These are phyloP conservation scores for Dipodomys stephensi DNA, from an alignment of 2,113 vertebrate species.

Conservation along the genomic window DNA sequence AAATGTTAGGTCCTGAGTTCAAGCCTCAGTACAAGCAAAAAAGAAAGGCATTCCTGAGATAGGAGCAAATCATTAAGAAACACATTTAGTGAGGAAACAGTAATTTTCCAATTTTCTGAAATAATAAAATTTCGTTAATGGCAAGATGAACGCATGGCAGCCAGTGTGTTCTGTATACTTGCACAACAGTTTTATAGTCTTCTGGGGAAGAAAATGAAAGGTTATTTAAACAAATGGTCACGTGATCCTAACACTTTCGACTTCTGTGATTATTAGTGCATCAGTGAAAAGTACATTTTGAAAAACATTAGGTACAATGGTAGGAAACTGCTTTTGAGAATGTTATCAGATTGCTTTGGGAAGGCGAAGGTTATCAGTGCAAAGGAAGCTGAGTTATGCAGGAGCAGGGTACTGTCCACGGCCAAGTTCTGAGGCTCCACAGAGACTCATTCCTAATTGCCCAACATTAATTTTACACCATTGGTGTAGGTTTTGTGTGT, in stretches of 20 bases:
- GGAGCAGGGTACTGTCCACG: background rate
- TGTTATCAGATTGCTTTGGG: constrained; percentile 11
- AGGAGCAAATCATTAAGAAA: background rate
- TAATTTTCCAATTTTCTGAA: constrained; percentile 38
- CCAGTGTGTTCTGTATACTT: background rate
- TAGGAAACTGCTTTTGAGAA: constrained; percentile 43
- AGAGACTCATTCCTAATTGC: background rate
- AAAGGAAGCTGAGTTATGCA: background rate
- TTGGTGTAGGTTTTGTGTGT: background rate
- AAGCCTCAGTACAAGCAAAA: no score
- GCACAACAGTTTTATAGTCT: background rate
- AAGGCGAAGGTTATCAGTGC: constrained; percentile 36
- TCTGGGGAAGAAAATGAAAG: background rate
- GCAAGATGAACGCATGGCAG: background rate
- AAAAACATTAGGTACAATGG: background rate
- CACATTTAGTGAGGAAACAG: constrained; percentile 2
- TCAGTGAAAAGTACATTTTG: background rate
- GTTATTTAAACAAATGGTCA: background rate
- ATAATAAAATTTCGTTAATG: constrained; percentile 38
- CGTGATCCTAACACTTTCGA: constrained; percentile 14
- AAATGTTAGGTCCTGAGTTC: no score
- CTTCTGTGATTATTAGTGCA: constrained; percentile 14
- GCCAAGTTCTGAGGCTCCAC: background rate
- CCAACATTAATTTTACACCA: background rate
- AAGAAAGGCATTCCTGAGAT: constrained; percentile 13